Conservation (phyloP, 2,888 invertebrate genomes). For the Watsonalla cultraria region DNA sequence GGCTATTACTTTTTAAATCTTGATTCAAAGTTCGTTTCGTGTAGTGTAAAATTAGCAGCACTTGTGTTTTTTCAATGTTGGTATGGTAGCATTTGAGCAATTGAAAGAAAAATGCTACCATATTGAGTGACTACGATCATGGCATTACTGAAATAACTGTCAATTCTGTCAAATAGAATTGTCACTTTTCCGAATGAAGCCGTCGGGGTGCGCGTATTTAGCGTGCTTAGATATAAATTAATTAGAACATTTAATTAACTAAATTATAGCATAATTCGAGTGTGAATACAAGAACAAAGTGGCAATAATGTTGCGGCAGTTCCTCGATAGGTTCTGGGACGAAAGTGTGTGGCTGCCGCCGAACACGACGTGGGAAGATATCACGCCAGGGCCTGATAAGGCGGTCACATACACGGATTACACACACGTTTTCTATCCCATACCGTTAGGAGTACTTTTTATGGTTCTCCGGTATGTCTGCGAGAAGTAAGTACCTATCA, state of each 20-base stretch:
- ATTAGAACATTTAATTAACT: slow-evolving; percentile 7
- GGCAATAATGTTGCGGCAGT: slow-evolving; percentile 56
- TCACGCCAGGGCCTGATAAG: slow-evolving; percentile 86
- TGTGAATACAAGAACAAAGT: slow-evolving; percentile 3
- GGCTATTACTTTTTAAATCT: too few species aligned
- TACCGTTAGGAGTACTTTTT: slow-evolving; percentile 90
- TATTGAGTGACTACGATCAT: neutral
- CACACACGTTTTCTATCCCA: slow-evolving; percentile 88
- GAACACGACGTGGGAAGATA: slow-evolving; percentile 92
- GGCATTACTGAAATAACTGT: too few species aligned
- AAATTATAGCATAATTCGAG: slow-evolving; percentile 1
- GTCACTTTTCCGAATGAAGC: slow-evolving; percentile 29
- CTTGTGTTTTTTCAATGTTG: neutral
- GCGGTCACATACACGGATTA: slow-evolving; percentile 87
- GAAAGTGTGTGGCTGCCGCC: slow-evolving; percentile 95
- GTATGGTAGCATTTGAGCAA: neutral
- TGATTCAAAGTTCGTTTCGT: too few species aligned
- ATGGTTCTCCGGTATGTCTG: slow-evolving; percentile 87
- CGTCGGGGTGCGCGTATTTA: slow-evolving; percentile 18
- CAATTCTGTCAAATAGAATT: slow-evolving; percentile 4
- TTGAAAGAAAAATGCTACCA: neutral
- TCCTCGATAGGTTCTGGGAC: slow-evolving; percentile 84
- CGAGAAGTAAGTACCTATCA: slow-evolving; percentile 87
- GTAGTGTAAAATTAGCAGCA: too few species aligned
- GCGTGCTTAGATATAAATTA: slow-evolving; percentile 8